Evolutionary conservation across 2,888 invertebrate genomes (phyloP), one percentile per base, ranked within the genome.

Genomic region (Oscheius sp.): DNA sequence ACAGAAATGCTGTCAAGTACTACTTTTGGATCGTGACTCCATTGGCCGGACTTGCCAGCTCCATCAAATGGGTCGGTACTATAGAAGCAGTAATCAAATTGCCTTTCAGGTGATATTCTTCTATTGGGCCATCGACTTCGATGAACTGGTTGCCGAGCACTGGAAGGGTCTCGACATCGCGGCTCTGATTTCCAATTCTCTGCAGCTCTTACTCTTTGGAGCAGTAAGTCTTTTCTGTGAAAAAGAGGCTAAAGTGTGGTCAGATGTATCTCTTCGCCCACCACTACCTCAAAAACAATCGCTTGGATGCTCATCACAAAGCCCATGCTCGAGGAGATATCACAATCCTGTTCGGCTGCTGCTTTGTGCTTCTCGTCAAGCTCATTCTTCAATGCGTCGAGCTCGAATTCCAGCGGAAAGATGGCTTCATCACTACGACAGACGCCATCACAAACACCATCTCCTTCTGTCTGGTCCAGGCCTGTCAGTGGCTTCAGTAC

Each of bases 41-140:
- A 2, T 13, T 84, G 37, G 81, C 85, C 13, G 78, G 77, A 37
- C 53, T 80, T 33, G 65, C 82, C 48, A 77, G 79, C 13, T 70
- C 76, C 37, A 66, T 83, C 37, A 82, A 84, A 63, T 88, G 88
- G 87, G 76, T 88, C 13, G 7, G 42, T 42, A 5, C 7, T 7
- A 5, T 7, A 5, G 4, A 42, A 42, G 3, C 42, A 42, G 7
- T 3, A 42, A 7, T 42, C 42, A 42, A 42, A 42, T 42, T 42
- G 42, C 7, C 42, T 7, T 42, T 42, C 42, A 42, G 42, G 42
- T 42, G 7, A 80, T 84, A 58, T 84, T 80, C 65, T 88, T 88
- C 76, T 88, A 88, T 76, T 88, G 84, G 68, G 80, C 88, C 35
- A 88, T 88, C 79, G 84, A 87, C 60, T 86, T 86, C 65, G 88